Base-by-base conservation (phyloP, 2,888 invertebrate genomes). In the Oasisia sp. region DNA sequence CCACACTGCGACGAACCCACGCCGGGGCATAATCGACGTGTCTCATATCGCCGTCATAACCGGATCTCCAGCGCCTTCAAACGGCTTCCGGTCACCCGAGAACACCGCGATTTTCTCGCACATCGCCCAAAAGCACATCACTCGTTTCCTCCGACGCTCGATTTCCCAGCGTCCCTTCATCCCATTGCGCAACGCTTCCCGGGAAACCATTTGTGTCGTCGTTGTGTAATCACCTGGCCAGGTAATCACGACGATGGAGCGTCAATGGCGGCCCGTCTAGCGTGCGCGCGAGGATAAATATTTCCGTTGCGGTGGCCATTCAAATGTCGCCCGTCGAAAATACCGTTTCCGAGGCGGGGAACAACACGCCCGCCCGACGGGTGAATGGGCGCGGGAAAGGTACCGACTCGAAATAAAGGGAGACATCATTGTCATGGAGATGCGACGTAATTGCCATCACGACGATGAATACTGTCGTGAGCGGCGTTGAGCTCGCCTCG, bases 281-380 rank as follows among this genome's bases (percentile, higher is more conserved):
- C 74, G 74, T 27, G 74, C 27, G 14, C 74, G 74, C 19, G 27
- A 74, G 38, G 38, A n/a, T 74, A 74, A 74, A 74, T n/a, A 74
- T 74, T 74, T 74, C 74, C 74, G 74, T 74, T 74, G 74, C 74
- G 19, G 74, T 2, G 3, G 74, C 74, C 74, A 74, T 74, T 74
- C 74, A 74, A 74, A 74, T 74, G 74, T 74, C n/a, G 74, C 74
- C n/a, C 74, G n/a, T 50, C 74, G 74, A n/a, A 74, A 74, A 74
- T 74, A 74, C 74, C 74, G 74, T 74, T 74, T 74, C 27, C 74
- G 74, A 74, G n/a, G 74, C 74, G 74, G 74, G 74, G 74, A 27
- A 74, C 74, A 74, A 74, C 74, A 74, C 4, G 74, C 19, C 19
- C 74, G n/a, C 74, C 74, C 74, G 27, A n/a, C 74, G 27, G 19